A percentile compares a stretch with the other conserved stretches of the same genome.
These are phyloP conservation scores for Drosophila setosimentum DNA, from an alignment of 2,888 invertebrate species.

Conservation along the genomic window DNA sequence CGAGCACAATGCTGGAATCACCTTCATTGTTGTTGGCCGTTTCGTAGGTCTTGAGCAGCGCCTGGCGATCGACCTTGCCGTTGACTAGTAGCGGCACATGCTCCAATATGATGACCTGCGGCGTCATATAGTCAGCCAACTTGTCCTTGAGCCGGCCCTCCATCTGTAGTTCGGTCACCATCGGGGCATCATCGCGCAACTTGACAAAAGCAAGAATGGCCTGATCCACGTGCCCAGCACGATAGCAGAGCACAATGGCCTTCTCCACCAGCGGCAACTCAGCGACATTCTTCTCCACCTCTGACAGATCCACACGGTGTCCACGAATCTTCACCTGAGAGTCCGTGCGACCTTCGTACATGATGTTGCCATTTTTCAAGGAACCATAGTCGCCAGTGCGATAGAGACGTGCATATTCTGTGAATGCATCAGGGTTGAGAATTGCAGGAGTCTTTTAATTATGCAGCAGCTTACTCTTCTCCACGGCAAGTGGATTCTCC, in stretches of 20 bases:
- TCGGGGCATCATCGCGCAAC: slow-evolving; percentile 85
- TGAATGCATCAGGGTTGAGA: not conserved
- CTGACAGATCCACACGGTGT: slow-evolving; percentile 93
- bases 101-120: slow-evolving; percentile 91
- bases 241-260: slow-evolving; percentile 92
- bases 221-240: slow-evolving; percentile 90
- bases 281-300: slow-evolving; percentile 91
- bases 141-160: slow-evolving; percentile 88
- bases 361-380: slow-evolving; percentile 87
- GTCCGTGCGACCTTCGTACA: slow-evolving; percentile 93
- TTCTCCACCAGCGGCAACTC: slow-evolving; percentile 89
- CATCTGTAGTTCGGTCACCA: slow-evolving; percentile 87
- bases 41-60: slow-evolving; percentile 90
- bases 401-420: slow-evolving; percentile 90
- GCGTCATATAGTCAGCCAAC: slow-evolving; percentile 92
- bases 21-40: slow-evolving; percentile 88
- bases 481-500: slow-evolving; percentile 90
- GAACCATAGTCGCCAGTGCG: slow-evolving; percentile 94
- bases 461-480: slow-evolving; percentile 86
- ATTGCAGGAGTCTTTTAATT: not conserved
- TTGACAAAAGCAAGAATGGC: slow-evolving; percentile 90
- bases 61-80: slow-evolving; percentile 94
- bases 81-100: slow-evolving; percentile 93
- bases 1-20: slow-evolving; percentile 86
- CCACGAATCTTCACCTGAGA: slow-evolving; percentile 95